Base-by-base conservation (phyloP, 2,888 invertebrate species). In the Atethmia centrago region DNA sequence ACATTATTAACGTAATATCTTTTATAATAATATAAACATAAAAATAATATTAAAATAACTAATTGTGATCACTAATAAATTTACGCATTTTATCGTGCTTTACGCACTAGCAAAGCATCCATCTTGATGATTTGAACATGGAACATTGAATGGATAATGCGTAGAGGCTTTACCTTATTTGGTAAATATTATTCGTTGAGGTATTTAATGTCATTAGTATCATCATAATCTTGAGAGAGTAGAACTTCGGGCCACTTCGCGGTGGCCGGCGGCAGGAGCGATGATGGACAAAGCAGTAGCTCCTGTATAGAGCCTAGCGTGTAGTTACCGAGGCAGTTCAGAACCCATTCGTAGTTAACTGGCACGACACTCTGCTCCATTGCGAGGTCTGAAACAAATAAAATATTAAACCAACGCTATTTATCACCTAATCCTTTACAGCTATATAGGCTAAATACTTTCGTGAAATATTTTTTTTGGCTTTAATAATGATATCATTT, bases 341-440 rank as follows among this genome's bases (percentile, higher is more conserved):
- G 88, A n/a, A 91, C 94, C 96, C 96, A 96, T 79, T 96, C 96
- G 87, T 91, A 94, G 88, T 96, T 95, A 55, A 96, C 93, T 4
- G 96, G 96, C 56, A 96, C 95, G 28, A 96, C 90, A 65, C 86
- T 86, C 59, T 92, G 85, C 70, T 94, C 89, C 91, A 95, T 90
- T 5, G 95, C 94, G 49, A 96, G 90, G 80, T 94, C 96, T 96
- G 91, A 31, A 91, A 93, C 70, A 82, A 83, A 73, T 25, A 3
- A 28, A 71, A 58, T 36, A 10, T 42, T 56, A 28, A 28, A 42
- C n/a, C n/a, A 42, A 56, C 8, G 42, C n/a, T 21, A 55, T 31
- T 31, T 49, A 49, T 8, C 14, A 31, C 16, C 16, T 2, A 9
- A 47, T 42, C 19, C 2, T 58, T 49, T n/a, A 49, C 31, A 40